Evolutionary conservation across 2,113 vertebrate genomes (phyloP).

Genomic region (Phoxinus phoxinus): DNA sequence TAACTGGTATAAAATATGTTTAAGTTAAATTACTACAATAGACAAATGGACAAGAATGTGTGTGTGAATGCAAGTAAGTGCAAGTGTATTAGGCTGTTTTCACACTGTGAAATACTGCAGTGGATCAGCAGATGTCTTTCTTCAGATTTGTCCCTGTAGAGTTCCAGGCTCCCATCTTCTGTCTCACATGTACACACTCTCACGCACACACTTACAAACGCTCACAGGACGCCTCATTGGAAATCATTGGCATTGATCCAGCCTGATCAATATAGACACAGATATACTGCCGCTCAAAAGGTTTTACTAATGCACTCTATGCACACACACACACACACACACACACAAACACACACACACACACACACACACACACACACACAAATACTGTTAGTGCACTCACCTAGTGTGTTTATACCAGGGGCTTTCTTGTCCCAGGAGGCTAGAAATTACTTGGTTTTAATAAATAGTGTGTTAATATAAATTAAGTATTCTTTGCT

Average conservation of each 20-base stretch:
- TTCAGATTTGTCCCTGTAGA: conserved; percentile 30
- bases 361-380: background rate
- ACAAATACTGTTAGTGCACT: conserved; percentile 6
- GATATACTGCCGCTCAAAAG: conserved; percentile 25
- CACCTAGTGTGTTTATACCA: background rate
- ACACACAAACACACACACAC: background rate
- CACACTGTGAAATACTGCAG: conserved; percentile 32
- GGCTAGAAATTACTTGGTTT: background rate
- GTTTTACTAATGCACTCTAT: conserved; percentile 21
- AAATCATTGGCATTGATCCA: conserved; percentile 44
- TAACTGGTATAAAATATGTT: no score
- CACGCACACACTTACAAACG: conserved; percentile 49
- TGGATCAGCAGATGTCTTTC: conserved; percentile 37
- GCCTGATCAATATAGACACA: conserved; percentile 50
- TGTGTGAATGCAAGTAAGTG: background rate
- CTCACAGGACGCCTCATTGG: conserved; percentile 20
- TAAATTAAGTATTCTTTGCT: background rate
- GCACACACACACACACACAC: background rate
- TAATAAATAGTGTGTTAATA: background rate
- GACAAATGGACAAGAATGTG: background rate
- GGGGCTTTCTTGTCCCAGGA: background rate
- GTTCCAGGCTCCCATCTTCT: background rate
- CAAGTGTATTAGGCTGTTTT: background rate
- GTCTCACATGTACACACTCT: conserved; percentile 19
- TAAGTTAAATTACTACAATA: background rate